Base-by-base conservation (phyloP, 2,797 vertebrate species). In the Chromis chromis region DNA sequence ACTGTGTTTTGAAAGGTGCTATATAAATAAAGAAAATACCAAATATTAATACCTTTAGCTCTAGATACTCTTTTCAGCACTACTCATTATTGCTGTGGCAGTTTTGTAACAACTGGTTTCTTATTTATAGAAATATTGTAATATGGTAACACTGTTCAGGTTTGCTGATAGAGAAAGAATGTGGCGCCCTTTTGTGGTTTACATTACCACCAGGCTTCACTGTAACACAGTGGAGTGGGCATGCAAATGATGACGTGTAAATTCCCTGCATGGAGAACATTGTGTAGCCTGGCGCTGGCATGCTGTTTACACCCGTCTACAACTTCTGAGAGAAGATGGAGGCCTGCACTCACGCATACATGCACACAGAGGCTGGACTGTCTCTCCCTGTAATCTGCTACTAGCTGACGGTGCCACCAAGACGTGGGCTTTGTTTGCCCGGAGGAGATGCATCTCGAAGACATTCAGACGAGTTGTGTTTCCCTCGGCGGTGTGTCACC, bases 401-500 rank as follows among this genome's bases (percentile, higher is more conserved):
- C 54, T 64, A 82, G 73, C 77, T 77, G 85, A 78, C 8, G 31
- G 44, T 53, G 46, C 39, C 52, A 53, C 58, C 22, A 40, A 65
- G 64, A 86, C 56, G 42, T 27, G 48, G 24, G 31, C 39, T 76
- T 17, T 39, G 27, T 76, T 74, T 61, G 40, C 71, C 27, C 61
- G 1, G 1, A 63, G 74, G 53, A 72, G 67, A 49, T 55, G 33
- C 21, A 54, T 76, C 60, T 66, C 57, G 6, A 24, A 70, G 60
- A 40, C 12, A 3, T 64, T 54, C 24, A 7, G 78, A 52, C 25
- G 48, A 48, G 59, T 22, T 16, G 57, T 1, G 12, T 49, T 31
- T 74, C 78, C 72, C 74, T 40, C 10, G 56, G 42, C 72, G 52
- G 56, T 59, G 67, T 77, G 86, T 82, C 86, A 78, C 12, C 50